phyloP scores from a whole-genome alignment of 2,888 invertebrate species.

The Dromius quadrimaculatus region DNA sequence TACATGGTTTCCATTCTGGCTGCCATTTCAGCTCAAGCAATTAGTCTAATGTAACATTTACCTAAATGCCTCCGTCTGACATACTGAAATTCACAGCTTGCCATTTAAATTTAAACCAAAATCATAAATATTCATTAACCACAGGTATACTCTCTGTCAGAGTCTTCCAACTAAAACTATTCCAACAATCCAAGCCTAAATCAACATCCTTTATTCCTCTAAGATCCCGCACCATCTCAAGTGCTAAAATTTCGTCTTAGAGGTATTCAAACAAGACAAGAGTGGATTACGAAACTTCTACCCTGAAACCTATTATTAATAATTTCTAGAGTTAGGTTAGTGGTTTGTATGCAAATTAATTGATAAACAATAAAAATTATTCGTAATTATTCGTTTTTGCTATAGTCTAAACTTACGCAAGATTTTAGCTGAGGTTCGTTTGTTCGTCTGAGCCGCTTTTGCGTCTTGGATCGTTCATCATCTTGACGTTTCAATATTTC shows the following conservation, averaged over 20 bases:
- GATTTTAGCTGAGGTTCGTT: background rate
- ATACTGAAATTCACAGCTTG: constrained; percentile 6
- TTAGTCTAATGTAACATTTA: background rate
- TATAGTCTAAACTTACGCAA: no score
- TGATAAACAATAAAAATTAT: no score
- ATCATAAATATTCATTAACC: constrained; percentile 22
- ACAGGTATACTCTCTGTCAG: background rate
- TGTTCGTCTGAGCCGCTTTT: background rate
- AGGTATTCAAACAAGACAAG: background rate
- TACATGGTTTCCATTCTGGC: background rate
- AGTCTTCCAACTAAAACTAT: background rate
- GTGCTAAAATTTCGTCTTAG: background rate
- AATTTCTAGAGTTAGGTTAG: background rate
- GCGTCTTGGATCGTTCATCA: constrained; percentile 35
- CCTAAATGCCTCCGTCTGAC: background rate
- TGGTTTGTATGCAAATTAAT: background rate
- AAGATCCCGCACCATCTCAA: background rate
- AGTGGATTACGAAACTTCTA: no score
- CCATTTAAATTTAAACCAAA: constrained; percentile 24
- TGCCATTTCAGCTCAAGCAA: background rate
- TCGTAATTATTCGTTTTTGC: no score
- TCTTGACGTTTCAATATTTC: constrained; percentile 48
- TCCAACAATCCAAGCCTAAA: background rate
- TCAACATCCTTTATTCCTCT: background rate
- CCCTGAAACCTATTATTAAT: no score